A percentile compares a stretch with the other conserved stretches of the same genome.
Conservation (phyloP, 2,113 vertebrate genomes). For the Trachemys scripta region DNA sequence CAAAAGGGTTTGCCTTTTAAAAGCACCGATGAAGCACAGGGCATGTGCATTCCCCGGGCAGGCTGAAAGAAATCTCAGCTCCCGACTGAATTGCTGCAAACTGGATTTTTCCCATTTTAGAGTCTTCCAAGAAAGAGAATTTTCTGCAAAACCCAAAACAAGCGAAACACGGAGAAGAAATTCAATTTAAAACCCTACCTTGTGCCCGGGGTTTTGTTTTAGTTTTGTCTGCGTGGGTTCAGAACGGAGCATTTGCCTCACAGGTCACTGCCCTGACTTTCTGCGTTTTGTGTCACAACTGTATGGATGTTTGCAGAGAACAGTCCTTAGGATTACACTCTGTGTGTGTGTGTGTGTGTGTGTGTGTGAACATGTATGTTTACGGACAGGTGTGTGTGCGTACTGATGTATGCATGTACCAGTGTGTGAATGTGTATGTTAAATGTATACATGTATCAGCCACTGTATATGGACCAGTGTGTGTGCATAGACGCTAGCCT, state of each 20-base stretch:
- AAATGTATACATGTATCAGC: not conserved
- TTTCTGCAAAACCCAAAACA: conserved; percentile 66
- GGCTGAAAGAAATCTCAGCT: not conserved
- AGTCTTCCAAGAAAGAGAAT: conserved; percentile 47
- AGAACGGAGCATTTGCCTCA: conserved; percentile 65
- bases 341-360: not conserved
- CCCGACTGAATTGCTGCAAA: not conserved
- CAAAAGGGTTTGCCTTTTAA: conserved; percentile 2
- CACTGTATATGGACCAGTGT: not conserved
- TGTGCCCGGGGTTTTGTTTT: conserved; percentile 59
- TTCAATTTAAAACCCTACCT: conserved; percentile 66
- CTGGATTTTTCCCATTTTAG: conserved; percentile 18
- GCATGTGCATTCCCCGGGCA: not conserved
- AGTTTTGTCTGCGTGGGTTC: conserved; percentile 48
- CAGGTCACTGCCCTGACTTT: conserved; percentile 65
- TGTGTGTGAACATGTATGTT: not conserved
- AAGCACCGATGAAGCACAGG: not conserved
- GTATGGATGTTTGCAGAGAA: conserved; percentile 9
- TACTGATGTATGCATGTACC: too few species aligned
- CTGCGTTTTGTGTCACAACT: conserved; percentile 37
- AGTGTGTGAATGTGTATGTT: too few species aligned
- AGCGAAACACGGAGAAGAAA: conserved; percentile 76
- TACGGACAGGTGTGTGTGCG: not conserved
- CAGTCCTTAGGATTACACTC: not conserved
- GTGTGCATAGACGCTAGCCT: not conserved